Evolutionary conservation across 1,140 invertebrate species (phyloP), one percentile per base, ranked within the genome.

Genomic region (Lepidurus packardi): DNA sequence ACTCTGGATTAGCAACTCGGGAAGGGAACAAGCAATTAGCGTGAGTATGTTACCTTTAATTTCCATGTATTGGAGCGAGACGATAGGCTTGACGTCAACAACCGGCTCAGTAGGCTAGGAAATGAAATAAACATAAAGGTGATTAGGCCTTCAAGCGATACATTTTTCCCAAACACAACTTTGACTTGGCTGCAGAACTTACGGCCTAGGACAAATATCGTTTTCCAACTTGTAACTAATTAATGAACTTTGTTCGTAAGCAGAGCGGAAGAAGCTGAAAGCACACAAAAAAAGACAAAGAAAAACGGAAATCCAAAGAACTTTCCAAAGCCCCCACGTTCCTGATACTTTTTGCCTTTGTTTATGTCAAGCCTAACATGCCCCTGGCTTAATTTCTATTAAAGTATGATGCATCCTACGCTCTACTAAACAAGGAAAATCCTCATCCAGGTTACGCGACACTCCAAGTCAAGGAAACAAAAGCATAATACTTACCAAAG

Each of bases 401-500:
- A 65, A 21, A 65, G 21, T n/a, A n/a, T 65, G 6, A 65, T 65
- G 47, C 13, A 21, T 21, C 16, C 16, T 7, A n/a, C 53, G 16
- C 21, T 65, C 21, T 65, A 7, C 7, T 65, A 7, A 1, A 47
- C 45, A 47, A 65, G 13, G 47, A 65, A 65, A 65, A 16, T 13
- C 21, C 13, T 65, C 16, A 7, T 65, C 21, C 9, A 65, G 53
- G 16, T 65, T 65, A 65, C 8, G 7, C 21, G 53, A 21, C 53
- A 65, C n/a, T 7, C 21, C 53, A 65, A 9, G 53, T 65, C 7
- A 21, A 65, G 21, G 53, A 65, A 65, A 11, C 13, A 65, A 16
- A 65, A 65, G 34, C 34, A 25, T 24, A 25, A 11, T 11, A 24
- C 53, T 73, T 78, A 78, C 73, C 73, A 78, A 44, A 1, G 73